phyloP scores from a whole-genome alignment of 2,888 invertebrate genomes.

The Pharmacophagus antenor region DNA sequence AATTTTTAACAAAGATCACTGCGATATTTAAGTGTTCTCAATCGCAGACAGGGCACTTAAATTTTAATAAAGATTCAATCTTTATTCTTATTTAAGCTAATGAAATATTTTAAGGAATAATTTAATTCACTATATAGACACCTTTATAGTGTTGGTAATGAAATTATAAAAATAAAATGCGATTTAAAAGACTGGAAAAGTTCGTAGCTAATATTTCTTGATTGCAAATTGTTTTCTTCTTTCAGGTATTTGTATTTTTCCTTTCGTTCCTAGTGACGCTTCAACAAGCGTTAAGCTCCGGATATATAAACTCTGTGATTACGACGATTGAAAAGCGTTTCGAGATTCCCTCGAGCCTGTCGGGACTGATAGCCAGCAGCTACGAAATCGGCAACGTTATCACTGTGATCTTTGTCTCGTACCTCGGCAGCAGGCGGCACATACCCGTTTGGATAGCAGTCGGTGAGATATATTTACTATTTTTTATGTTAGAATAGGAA shows the following conservation, averaged over 20 bases:
- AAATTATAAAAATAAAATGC: background rate
- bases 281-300: slow-evolving; percentile 94
- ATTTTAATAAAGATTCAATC: background rate
- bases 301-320: slow-evolving; percentile 96
- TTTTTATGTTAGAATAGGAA: background rate
- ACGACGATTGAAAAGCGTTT: slow-evolving; percentile 97
- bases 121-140: too few relatives aligned
- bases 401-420: slow-evolving; percentile 97
- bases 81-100: too few relatives aligned
- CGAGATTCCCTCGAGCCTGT: slow-evolving; percentile 95
- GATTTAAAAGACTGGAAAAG: background rate
- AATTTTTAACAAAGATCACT: background rate
- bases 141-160: too few relatives aligned
- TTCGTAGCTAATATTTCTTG: background rate
- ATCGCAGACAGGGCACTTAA: background rate
- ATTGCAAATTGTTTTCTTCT: slow-evolving; percentile 38
- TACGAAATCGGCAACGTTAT: slow-evolving; percentile 98
- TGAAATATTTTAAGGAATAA: too few relatives aligned
- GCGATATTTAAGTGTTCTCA: background rate
- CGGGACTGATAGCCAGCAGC: slow-evolving; percentile 95
- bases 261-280: slow-evolving; percentile 94
- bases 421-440: slow-evolving; percentile 94
- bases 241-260: slow-evolving; percentile 92
- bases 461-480: slow-evolving; percentile 76
- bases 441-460: slow-evolving; percentile 97